Evolutionary conservation across 2,888 invertebrate genomes (phyloP), one percentile per base, ranked within the genome.

Genomic region (Bellardia pandia): DNA sequence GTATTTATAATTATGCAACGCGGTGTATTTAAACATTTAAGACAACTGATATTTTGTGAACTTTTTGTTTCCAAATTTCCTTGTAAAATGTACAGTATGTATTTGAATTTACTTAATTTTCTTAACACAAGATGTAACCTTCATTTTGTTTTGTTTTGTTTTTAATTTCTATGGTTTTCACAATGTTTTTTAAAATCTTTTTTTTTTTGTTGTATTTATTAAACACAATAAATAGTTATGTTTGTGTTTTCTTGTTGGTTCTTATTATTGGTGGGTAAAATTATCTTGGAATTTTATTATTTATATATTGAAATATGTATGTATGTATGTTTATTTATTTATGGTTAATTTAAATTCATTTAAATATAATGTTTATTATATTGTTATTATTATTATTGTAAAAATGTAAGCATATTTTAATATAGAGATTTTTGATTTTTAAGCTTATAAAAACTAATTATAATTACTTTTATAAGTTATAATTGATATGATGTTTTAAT

Each of bases 401-500:
- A 23, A 23, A 74, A 16, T 80, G 69, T 11, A 80, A 84, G 86
- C 80, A 84, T 80, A n/a, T 64, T 82, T 69, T 53, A 42, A 71
- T 23, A 23, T 23, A 23, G 23, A 23, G 23, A 23, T 51, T 69
- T 79, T 45, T 80, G 53, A 64, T 74, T 74, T 71, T 48, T 45
- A 75, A 85, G 85, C 71, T 66, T 87, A 85, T 86, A 60, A 78
- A 81, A 85, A 78, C 56, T 87, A 81, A 81, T 83, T 85, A 82
- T 62, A 87, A 82, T 78, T 85, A 86, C 23, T 78, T 78, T 23
- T 77, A 68, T 79, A 68, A 60, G 56, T 76, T 45, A 53, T 74
- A 82, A 78, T 87, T 87, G 87, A 87, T 87, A 87, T 87, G 87
- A 85, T 80, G 42, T 56, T 80, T 85, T 85, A 77, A n/a, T 77